phyloP scores from a whole-genome alignment of 2,888 invertebrate genomes.

The Mimachlamys varia region DNA sequence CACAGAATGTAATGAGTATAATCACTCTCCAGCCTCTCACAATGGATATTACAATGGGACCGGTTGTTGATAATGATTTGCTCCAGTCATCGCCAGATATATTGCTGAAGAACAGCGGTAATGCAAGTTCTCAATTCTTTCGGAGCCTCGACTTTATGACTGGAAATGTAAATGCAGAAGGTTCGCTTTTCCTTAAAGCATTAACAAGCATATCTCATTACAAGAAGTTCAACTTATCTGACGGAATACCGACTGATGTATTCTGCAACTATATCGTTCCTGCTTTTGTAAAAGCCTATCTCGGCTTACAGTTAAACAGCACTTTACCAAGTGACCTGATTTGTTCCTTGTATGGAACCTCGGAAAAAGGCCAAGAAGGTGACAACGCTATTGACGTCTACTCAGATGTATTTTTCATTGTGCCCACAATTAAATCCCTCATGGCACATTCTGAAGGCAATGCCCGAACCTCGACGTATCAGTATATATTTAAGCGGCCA shows the following conservation, averaged over 20 bases:
- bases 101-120: not conserved
- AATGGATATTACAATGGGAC: not conserved
- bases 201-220: not conserved
- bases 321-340: not conserved
- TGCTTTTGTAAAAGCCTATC: not conserved
- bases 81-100: not conserved
- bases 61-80: not conserved
- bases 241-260: not conserved
- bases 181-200: not conserved
- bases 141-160: not conserved
- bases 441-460: not conserved
- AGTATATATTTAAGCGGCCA: conserved; percentile 3
- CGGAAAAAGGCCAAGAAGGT: not conserved
- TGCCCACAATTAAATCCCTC: not conserved
- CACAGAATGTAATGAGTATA: not conserved
- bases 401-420: not conserved
- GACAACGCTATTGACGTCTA: not conserved
- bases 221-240: not conserved
- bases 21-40: not conserved
- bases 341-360: not conserved
- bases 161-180: conserved; percentile 5
- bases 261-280: not conserved
- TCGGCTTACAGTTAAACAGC: not conserved
- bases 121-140: not conserved
- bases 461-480: not conserved